Base-by-base conservation (phyloP, 2,888 invertebrate genomes). In the Ormia ochracea region DNA sequence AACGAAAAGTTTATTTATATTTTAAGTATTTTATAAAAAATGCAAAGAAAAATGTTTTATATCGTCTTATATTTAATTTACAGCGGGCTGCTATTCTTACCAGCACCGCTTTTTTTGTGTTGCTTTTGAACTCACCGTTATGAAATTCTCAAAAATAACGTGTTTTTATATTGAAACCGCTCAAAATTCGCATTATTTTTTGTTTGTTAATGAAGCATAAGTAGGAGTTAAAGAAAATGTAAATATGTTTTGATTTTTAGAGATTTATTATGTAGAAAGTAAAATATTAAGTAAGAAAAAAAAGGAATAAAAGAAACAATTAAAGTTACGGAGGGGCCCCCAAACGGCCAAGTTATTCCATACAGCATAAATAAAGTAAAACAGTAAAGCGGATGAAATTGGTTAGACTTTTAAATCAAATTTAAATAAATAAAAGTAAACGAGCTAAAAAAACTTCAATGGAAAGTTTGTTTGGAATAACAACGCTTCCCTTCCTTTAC, bases 131-230 rank as follows among this genome's bases (percentile, higher is more conserved):
- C 82, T 82, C 82, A 83, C 80, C 80, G 72, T 80, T 73, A 63
- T 73, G 33, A 76, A 80, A 76, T 80, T 72, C 80, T 80, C 80
- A 80, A 80, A 76, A 80, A 76, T 76, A 80, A 76, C 63, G 72
- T 76, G 68, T 68, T 79, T 80, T 76, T 72, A 21, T 70, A 59
- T 75, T 68, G 72, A 65, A 80, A 76, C 80, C 72, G 76, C 76
- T 76, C 76, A 80, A 76, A 75, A 61, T 66, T 80, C 68, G 56
- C 80, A 80, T 80, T 79, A 33, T 82, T 73, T 31, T 78, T 75
- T 68, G 73, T 79, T 82, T 74, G 83, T 82, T 82, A 81, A 83
- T 78, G 83, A 84, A 84, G 83, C 83, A 76, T 76, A 80, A 76
- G 63, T 76, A 80, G 68, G 76, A 80, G 80, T 80, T 76, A 76